A percentile compares a stretch with the other conserved stretches of the same genome.
Evolutionary conservation across 2,113 vertebrate genomes (phyloP).

Genomic region (Chascanopsetta lugubris): DNA sequence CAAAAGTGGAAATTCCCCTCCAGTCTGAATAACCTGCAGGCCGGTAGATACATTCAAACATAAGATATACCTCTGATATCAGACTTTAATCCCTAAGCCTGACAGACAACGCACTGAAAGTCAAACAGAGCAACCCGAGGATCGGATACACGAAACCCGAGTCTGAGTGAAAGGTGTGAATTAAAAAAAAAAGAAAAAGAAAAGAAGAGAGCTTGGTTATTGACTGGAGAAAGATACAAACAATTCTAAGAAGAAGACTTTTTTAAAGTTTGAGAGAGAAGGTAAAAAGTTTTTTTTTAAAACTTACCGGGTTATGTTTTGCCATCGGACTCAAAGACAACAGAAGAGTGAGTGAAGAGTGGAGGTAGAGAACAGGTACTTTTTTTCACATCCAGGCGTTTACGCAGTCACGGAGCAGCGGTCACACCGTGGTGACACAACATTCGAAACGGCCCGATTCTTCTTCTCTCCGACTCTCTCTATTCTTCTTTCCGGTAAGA

Average conservation of each 20-base stretch:
- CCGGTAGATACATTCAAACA: neutral
- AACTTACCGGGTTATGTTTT: slow-evolving; percentile 68
- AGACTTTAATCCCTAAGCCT: neutral
- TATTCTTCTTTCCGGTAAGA: slow-evolving; percentile 14
- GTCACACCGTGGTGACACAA: slow-evolving; percentile 29
- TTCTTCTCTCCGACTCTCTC: too few relatives aligned
- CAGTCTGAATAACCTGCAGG: too few relatives aligned
- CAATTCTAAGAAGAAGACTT: neutral
- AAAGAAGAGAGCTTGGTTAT: too few relatives aligned
- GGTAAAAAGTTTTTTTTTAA: neutral
- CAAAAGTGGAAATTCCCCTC: too few relatives aligned
- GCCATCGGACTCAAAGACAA: slow-evolving; percentile 63
- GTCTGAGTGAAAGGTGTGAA: neutral
- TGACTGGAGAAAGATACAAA: neutral
- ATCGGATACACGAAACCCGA: neutral
- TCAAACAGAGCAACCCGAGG: neutral
- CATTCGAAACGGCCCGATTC: neutral
- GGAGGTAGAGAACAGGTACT: slow-evolving; percentile 23
- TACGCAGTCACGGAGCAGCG: slow-evolving; percentile 14
- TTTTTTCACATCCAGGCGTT: slow-evolving; percentile 33
- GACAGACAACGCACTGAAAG: neutral
- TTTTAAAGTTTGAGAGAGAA: neutral
- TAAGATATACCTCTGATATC: too few relatives aligned
- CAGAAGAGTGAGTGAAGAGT: slow-evolving; percentile 16
- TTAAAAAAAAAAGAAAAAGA: too few relatives aligned